These are phyloP conservation scores for Lontra canadensis DNA, from an alignment of 2,113 vertebrate genomes.

Conservation along the genomic window DNA sequence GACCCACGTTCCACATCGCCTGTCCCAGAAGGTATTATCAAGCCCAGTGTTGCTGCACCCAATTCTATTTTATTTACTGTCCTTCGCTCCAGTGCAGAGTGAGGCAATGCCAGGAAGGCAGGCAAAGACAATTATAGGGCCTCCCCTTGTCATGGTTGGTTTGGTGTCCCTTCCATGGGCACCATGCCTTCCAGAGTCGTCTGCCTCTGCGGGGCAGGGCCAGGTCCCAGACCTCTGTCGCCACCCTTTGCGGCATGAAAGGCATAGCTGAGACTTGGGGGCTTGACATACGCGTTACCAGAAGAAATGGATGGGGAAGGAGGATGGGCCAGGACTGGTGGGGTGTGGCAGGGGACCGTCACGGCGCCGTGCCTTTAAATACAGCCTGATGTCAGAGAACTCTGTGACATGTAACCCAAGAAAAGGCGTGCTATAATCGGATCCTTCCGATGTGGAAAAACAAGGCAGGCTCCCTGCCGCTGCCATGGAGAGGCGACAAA, in stretches of 20 bases:
- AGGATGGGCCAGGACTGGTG: not conserved
- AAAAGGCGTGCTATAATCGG: conserved; percentile 39
- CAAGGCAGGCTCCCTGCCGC: conserved; percentile 48
- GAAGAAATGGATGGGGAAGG: not conserved
- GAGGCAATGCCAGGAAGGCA: not conserved
- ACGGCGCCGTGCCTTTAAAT: not conserved
- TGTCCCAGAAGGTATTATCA: not conserved
- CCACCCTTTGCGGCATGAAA: rapidly evolving
- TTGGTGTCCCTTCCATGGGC: not conserved
- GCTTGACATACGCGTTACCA: not conserved
- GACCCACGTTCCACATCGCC: not conserved
- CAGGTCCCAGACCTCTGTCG: not conserved
- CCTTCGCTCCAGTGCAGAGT: not conserved
- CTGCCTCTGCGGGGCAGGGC: not conserved
- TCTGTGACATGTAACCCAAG: conserved; percentile 4
- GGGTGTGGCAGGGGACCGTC: not conserved
- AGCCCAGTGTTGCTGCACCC: not conserved
- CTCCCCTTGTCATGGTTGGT: not conserved
- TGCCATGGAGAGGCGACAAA: conserved; percentile 39
- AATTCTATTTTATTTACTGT: not conserved
- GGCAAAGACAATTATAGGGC: not conserved
- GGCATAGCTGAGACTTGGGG: not conserved
- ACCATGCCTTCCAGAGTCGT: not conserved
- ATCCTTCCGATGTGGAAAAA: conserved; percentile 56
- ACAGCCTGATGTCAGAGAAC: conserved; percentile 59